phyloP scores from a whole-genome alignment of 2,888 invertebrate genomes.

The Dolomedes plantarius region DNA sequence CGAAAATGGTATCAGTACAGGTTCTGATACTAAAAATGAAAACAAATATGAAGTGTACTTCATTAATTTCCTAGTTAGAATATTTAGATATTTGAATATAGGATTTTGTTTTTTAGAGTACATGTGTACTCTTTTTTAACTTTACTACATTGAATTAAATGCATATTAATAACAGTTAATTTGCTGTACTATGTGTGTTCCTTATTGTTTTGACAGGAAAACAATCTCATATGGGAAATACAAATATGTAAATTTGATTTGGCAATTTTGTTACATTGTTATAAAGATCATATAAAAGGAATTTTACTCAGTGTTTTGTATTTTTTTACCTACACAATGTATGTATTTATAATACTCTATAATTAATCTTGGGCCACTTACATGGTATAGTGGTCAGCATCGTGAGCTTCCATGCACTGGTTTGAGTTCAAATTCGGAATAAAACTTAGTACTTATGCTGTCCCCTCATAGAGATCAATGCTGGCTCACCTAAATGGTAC shows the following conservation, averaged over 20 bases:
- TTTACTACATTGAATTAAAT: no score
- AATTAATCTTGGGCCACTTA: no score
- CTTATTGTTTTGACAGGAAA: neutral
- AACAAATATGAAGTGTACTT: conserved; percentile 3
- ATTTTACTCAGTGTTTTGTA: neutral
- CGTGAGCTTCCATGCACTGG: no score
- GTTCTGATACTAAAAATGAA: neutral
- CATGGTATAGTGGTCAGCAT: no score
- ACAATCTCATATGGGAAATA: neutral
- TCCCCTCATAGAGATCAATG: no score
- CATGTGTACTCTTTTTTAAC: neutral
- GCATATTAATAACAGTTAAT: neutral
- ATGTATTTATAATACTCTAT: no score
- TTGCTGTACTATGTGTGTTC: neutral
- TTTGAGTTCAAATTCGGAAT: no score
- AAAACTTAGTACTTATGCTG: no score
- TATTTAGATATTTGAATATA: neutral
- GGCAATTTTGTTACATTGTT: conserved; percentile 7
- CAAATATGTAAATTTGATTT: conserved; percentile 12
- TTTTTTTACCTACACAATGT: no score
- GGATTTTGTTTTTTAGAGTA: neutral
- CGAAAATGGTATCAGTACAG: neutral
- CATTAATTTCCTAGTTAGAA: neutral
- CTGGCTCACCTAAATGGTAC: no score
- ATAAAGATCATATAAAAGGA: conserved; percentile 9